Evolutionary conservation across 2,888 invertebrate species (phyloP), one percentile per base, ranked within the genome.

Genomic region (Scaptodrosophila latifasciaeformis): DNA sequence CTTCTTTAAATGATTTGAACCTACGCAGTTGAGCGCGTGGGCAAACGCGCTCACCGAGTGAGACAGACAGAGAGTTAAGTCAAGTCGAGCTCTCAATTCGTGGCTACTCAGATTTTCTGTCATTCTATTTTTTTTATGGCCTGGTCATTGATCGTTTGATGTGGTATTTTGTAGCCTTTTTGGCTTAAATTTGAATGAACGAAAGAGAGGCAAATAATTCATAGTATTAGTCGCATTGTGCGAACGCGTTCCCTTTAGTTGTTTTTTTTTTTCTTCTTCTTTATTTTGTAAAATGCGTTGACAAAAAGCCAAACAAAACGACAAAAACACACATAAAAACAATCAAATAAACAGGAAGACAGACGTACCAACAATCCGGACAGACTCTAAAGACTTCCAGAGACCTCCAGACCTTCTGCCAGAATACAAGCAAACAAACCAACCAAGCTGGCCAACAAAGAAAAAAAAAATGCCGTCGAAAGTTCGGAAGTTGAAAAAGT

Each of bases 191-290:
- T 57, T 49, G 58, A n/a, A n/a, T n/a, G n/a, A n/a, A 70, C 43
- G 13, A 54, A 59, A 24, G 72, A 79, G 66, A 79, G 69, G 66
- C 79, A 61, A 72, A 72, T 72, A 79, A 72, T 62, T 79, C 79
- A 61, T 62, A 49, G 77, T 44, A 30, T 47, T 78, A 59, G 55
- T 37, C 24, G 51, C 54, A 45, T 37, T 44, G 50, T 45, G 44
- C 34, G 35, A n/a, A 27, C 15, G n/a, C 35, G 18, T 34, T 34
- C 34, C 15, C 15, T 34, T 13, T 34, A 12, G 15, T 34, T 13
- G 2, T 34, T 34, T 34, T 31, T 12, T 34, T n/a, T 4, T n/a
- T 30, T 30, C 30, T 30, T 30, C 30, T 12, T n/a, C n/a, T n/a
- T n/a, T n/a, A n/a, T n/a, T n/a, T n/a, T n/a, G n/a, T n/a, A 50